Evolutionary conservation across 1,140 invertebrate genomes (phyloP).

Genomic region (Pogonus chalceus): DNA sequence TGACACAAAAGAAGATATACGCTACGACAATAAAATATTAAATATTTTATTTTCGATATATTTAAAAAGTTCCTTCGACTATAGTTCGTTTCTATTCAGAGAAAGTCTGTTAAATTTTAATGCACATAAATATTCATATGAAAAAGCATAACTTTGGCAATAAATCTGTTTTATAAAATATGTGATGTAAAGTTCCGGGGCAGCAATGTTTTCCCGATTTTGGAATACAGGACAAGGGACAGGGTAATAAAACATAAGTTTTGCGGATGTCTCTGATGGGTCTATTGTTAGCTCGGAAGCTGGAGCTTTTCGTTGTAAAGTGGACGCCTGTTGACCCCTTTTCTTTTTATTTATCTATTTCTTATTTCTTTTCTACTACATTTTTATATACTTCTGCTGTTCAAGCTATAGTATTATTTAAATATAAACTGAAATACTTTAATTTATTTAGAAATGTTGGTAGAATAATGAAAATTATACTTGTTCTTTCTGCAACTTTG

Average conservation of each 20-base stretch:
- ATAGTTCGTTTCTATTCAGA: too few species aligned
- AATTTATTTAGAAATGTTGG: too few species aligned
- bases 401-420: neutral
- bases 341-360: neutral
- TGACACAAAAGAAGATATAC: too few species aligned
- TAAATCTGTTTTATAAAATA: neutral
- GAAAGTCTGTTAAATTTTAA: neutral
- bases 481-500: too few species aligned
- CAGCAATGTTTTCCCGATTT: neutral
- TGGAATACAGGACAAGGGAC: neutral
- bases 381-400: neutral
- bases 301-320: neutral
- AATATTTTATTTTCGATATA: too few species aligned
- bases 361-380: neutral
- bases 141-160: neutral
- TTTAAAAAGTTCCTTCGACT: too few species aligned
- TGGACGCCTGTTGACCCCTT: neutral
- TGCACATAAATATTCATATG: slow-evolving; percentile 4
- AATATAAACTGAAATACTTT: neutral
- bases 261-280: neutral
- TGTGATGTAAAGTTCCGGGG: neutral
- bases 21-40: too few species aligned
- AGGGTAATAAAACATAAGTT: neutral
- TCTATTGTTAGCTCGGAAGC: neutral
- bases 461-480: too few species aligned